Evolutionary conservation across 64 coral and sea anemone species (phyloP).

Genomic region (Montipora efflorescens): DNA sequence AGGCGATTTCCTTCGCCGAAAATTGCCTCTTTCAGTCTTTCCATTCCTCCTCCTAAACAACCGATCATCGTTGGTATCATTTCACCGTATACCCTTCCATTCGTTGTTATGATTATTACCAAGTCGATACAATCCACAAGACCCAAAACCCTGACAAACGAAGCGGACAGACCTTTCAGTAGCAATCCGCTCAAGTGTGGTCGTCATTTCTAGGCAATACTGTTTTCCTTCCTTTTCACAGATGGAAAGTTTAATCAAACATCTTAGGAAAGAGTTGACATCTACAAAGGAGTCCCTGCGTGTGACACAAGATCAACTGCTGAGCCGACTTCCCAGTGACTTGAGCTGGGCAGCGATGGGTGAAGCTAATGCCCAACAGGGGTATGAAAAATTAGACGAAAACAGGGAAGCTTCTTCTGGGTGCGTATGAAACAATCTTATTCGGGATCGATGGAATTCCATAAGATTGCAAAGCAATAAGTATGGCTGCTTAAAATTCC

Average conservation of each 20-base stretch:
- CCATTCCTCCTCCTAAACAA: too few relatives aligned
- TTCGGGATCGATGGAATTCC: not conserved
- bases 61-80: too few relatives aligned
- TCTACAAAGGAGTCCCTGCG: constrained; percentile 55
- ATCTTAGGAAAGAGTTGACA: constrained; percentile 47
- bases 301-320: constrained; percentile 59
- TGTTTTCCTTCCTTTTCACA: not conserved
- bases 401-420: not conserved
- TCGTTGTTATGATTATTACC: too few relatives aligned
- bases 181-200: not conserved
- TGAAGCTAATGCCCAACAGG: not conserved
- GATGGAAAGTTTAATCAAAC: constrained; percentile 52
- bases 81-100: too few relatives aligned
- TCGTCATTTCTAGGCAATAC: not conserved
- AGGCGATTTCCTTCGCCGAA: too few relatives aligned
- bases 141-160: too few relatives aligned
- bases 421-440: not conserved
- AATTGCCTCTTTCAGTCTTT: too few relatives aligned
- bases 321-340: not conserved
- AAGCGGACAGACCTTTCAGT: too few relatives aligned
- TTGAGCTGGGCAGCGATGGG: not conserved
- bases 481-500: not conserved
- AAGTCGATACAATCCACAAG: too few relatives aligned
- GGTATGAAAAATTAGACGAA: not conserved
- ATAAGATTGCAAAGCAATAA: not conserved